These are phyloP conservation scores for Microhierax caerulescens DNA, from an alignment of 2,797 vertebrate genomes.

Conservation along the genomic window DNA sequence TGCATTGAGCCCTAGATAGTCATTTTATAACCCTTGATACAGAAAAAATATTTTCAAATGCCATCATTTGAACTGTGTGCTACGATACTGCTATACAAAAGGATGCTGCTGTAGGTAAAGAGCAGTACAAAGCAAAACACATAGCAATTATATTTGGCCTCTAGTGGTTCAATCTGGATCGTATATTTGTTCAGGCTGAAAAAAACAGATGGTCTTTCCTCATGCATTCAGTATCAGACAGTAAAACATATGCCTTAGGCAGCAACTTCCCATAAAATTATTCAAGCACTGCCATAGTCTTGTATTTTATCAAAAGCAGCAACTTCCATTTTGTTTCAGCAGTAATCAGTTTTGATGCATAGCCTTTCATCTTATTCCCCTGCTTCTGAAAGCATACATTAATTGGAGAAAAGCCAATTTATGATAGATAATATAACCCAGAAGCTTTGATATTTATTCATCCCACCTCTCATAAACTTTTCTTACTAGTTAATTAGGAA, in stretches of 20 bases:
- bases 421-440: slow-evolving; percentile 21
- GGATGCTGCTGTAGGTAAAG: slow-evolving; percentile 8
- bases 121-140: background rate
- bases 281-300: background rate
- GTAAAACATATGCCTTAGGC: slow-evolving; percentile 25
- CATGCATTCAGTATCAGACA: background rate
- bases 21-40: background rate
- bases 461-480: slow-evolving; percentile 32
- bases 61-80: background rate
- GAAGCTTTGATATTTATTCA: slow-evolving; percentile 38
- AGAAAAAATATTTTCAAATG: background rate
- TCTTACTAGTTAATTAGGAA: slow-evolving; percentile 56
- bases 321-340: slow-evolving; percentile 34
- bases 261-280: slow-evolving; percentile 35
- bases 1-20: background rate
- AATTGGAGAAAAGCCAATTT: slow-evolving; percentile 49
- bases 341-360: slow-evolving; percentile 28
- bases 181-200: slow-evolving; percentile 24
- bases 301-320: slow-evolving; percentile 43
- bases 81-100: background rate
- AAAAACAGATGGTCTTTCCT: slow-evolving; percentile 36
- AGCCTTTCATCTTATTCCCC: slow-evolving; percentile 27
- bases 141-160: slow-evolving; percentile 15
- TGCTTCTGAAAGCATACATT: slow-evolving; percentile 10
- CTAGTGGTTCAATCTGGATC: background rate